These are phyloP conservation scores for Cossypha polioptera DNA, from an alignment of 2,797 vertebrate genomes.

Conservation along the genomic window DNA sequence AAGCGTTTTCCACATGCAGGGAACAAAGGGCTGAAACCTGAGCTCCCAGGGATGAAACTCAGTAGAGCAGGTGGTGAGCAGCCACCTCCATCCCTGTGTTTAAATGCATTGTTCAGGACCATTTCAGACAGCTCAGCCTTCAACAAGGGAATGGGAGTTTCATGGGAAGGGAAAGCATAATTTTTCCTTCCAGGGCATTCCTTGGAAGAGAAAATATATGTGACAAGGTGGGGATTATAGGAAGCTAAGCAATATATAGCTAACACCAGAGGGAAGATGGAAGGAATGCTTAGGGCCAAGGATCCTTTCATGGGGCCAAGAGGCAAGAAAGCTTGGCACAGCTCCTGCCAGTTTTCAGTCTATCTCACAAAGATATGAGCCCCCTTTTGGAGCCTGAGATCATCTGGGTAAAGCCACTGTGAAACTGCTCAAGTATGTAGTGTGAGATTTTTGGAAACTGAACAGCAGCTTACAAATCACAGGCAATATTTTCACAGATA, in stretches of 20 bases:
- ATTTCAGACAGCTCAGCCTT: neutral
- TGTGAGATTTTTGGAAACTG: neutral
- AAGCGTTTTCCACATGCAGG: neutral
- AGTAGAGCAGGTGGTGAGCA: neutral
- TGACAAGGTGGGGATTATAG: neutral
- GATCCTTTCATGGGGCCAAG: neutral
- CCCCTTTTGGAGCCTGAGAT: neutral
- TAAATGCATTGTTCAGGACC: neutral
- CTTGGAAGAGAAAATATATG: neutral
- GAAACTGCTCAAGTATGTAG: neutral
- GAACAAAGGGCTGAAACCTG: neutral
- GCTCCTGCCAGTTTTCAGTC: neutral
- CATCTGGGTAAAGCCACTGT: neutral
- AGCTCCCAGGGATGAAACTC: neutral
- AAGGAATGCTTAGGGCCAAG: neutral
- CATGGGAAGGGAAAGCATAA: neutral
- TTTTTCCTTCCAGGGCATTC: neutral
- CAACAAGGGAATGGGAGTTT: neutral
- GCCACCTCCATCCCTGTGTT: neutral
- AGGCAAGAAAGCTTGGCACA: fast-evolving
- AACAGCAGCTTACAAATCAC: neutral
- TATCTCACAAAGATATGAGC: neutral
- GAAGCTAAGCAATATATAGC: neutral
- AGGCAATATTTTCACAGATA: neutral
- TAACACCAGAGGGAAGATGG: neutral